phyloP scores from a whole-genome alignment of 2,797 vertebrate species.

The Cephalopachus bancanus region DNA sequence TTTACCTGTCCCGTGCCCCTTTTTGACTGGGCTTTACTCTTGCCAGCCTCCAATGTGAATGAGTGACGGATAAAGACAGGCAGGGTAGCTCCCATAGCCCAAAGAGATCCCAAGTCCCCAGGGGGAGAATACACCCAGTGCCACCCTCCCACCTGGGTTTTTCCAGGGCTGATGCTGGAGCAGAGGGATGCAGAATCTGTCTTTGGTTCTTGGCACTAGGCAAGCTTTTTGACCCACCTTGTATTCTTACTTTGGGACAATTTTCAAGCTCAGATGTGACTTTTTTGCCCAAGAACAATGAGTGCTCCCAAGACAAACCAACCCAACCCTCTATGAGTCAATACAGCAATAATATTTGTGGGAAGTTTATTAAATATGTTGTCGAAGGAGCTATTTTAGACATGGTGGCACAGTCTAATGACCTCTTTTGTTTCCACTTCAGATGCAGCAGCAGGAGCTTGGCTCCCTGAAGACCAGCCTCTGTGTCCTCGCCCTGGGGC shows the following conservation, averaged over 20 bases:
- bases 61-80: neutral
- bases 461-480: slow-evolving; percentile 82
- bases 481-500: slow-evolving; percentile 84
- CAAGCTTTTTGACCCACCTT: neutral
- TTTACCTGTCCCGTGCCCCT: neutral
- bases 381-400: neutral
- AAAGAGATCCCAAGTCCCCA: neutral
- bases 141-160: neutral
- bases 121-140: fast-evolving
- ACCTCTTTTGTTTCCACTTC: slow-evolving; percentile 69
- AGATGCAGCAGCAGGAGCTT: slow-evolving; percentile 92
- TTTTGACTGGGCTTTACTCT: neutral
- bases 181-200: neutral
- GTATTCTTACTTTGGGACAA: neutral
- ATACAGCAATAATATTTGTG: fast-evolving
- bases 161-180: neutral
- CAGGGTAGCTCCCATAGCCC: neutral
- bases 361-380: neutral
- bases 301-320: neutral
- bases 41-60: neutral
- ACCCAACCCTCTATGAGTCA: neutral
- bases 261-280: neutral
- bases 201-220: neutral
- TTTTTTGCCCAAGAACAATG: neutral
- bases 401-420: neutral